Conservation (phyloP, 2,113 vertebrate genomes). For the Cyphomyrus discorhynchus region DNA sequence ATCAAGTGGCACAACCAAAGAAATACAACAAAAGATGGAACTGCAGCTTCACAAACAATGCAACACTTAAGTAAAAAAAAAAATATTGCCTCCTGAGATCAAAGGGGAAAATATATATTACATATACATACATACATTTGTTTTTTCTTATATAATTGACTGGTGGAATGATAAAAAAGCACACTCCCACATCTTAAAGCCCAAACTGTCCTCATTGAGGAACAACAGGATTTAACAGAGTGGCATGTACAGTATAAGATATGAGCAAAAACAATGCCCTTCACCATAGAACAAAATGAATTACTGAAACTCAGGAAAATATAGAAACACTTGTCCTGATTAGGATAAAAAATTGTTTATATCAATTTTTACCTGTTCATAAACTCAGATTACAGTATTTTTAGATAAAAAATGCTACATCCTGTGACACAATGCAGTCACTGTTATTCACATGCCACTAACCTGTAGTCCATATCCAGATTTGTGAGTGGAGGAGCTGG, state of each 20-base stretch:
- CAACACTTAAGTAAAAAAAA: background rate
- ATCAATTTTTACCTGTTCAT: background rate
- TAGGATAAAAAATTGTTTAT: background rate
- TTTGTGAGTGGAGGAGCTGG: slow-evolving; percentile 36
- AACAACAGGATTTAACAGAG: background rate
- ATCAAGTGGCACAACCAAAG: background rate
- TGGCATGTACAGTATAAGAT: background rate
- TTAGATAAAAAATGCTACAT: background rate
- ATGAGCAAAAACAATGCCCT: background rate
- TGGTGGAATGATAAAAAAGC: background rate
- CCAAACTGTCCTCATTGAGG: background rate
- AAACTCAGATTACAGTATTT: background rate
- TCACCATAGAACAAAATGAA: background rate
- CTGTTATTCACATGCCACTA: background rate
- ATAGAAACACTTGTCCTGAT: background rate
- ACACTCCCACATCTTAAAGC: background rate
- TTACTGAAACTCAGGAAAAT: background rate
- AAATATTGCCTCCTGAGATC: background rate
- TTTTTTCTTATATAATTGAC: background rate
- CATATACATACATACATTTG: too few relatives aligned
- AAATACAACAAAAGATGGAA: background rate
- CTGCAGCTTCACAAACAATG: background rate
- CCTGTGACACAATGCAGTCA: background rate
- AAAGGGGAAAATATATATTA: background rate
- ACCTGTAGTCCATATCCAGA: slow-evolving; percentile 82